Evolutionary conservation across 2,888 invertebrate species (phyloP).

Genomic region (Piscicola geometra): DNA sequence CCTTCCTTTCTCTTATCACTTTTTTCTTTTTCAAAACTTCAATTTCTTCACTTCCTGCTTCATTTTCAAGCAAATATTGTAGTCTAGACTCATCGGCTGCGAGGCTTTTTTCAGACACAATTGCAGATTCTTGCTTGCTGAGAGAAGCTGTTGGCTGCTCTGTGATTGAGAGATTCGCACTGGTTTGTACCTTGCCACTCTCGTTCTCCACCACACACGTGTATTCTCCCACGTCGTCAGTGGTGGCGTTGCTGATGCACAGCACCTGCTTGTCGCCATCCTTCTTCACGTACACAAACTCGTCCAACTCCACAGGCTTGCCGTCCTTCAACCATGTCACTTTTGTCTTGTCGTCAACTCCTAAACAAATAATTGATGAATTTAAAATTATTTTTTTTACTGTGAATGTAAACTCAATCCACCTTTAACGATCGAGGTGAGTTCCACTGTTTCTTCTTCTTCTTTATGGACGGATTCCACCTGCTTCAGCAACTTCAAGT

Average conservation of each 20-base stretch:
- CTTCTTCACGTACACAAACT: slow-evolving; percentile 34
- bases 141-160: neutral
- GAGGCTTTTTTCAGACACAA: neutral
- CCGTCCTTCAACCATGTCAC: slow-evolving; percentile 44
- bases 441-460: slow-evolving; percentile 35
- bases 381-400: neutral
- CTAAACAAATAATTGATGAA: neutral
- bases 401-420: neutral
- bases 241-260: slow-evolving; percentile 27
- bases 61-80: neutral
- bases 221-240: slow-evolving; percentile 41
- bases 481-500: slow-evolving; percentile 28
- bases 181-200: slow-evolving; percentile 14
- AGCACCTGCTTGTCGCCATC: slow-evolving; percentile 36
- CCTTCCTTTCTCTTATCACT: neutral
- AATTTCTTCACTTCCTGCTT: neutral
- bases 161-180: neutral
- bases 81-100: neutral
- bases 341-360: slow-evolving; percentile 33
- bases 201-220: slow-evolving; percentile 40
- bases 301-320: slow-evolving; percentile 40
- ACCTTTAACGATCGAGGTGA: slow-evolving; percentile 38
- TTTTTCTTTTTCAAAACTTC: neutral
- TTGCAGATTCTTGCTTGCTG: slow-evolving; percentile 15
- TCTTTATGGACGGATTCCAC: slow-evolving; percentile 30